phyloP scores from a whole-genome alignment of 2,888 invertebrate genomes.

The Agrilus mali region DNA sequence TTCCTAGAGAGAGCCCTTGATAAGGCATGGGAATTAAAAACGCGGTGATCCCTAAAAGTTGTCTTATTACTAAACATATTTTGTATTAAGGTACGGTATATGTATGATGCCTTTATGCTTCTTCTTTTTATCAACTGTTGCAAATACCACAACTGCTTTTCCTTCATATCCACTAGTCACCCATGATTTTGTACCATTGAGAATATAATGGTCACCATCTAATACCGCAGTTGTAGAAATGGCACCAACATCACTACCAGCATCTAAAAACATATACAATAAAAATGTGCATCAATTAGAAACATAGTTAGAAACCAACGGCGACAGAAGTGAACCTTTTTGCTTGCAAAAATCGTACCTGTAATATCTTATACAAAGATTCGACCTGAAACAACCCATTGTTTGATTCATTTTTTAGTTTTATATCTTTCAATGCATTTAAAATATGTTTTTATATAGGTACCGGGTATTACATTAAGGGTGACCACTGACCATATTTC shows the following conservation, averaged over 20 bases:
- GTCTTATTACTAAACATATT: slow-evolving; percentile 22
- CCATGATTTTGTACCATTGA: slow-evolving; percentile 62
- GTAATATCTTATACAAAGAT: too few species aligned
- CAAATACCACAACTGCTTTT: slow-evolving; percentile 53
- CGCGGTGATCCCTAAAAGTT: slow-evolving; percentile 38
- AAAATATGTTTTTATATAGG: too few species aligned
- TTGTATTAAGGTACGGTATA: neutral
- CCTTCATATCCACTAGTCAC: slow-evolving; percentile 61
- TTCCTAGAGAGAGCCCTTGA: slow-evolving; percentile 49
- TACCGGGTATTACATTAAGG: too few species aligned
- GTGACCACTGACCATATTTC: too few species aligned
- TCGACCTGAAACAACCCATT: too few species aligned
- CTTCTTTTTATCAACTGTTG: slow-evolving; percentile 49
- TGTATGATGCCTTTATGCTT: slow-evolving; percentile 48
- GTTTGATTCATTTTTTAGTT: too few species aligned
- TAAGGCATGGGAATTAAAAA: slow-evolving; percentile 56
- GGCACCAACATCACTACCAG: slow-evolving; percentile 64
- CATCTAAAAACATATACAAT: slow-evolving; percentile 36
- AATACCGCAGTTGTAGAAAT: slow-evolving; percentile 47
- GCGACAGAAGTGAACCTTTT: too few species aligned
- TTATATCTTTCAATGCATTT: too few species aligned
- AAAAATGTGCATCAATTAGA: too few species aligned
- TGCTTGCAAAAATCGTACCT: too few species aligned
- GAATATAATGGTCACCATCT: slow-evolving; percentile 47
- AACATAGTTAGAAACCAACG: too few species aligned